A percentile compares a stretch with the other conserved stretches of the same genome.
Evolutionary conservation across 2,797 vertebrate species (phyloP).

Genomic region (Mus spretus): DNA sequence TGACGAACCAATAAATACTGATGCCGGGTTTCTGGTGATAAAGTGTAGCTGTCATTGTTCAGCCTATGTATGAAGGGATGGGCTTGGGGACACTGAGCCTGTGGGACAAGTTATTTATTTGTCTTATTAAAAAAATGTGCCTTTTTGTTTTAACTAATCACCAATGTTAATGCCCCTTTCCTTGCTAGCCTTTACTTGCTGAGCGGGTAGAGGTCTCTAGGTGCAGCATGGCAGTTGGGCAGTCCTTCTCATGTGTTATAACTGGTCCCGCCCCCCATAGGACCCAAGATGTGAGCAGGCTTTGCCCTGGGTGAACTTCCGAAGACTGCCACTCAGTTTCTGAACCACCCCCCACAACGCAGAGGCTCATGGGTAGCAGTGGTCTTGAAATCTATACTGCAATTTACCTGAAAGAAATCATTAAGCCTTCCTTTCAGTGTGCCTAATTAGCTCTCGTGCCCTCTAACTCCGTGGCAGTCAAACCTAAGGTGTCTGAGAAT

Average conservation of each 20-base stretch:
- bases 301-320: neutral
- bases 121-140: neutral
- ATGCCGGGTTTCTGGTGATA: neutral
- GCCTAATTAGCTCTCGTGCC: conserved; percentile 24
- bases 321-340: neutral
- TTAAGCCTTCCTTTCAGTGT: neutral
- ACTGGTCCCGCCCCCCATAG: neutral
- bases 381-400: conserved; percentile 35
- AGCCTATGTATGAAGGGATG: neutral
- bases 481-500: conserved; percentile 4
- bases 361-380: neutral
- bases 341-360: neutral
- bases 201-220: conserved; percentile 16
- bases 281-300: neutral
- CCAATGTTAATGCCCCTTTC: conserved; percentile 28
- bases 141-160: conserved; percentile 1
- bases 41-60: neutral
- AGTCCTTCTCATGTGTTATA: neutral
- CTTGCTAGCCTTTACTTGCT: conserved; percentile 25
- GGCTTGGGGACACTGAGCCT: neutral
- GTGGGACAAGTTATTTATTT: neutral
- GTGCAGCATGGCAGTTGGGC: neutral
- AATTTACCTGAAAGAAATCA: conserved; percentile 39
- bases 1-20: neutral
- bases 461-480: conserved; percentile 63